Percentiles rank a stretch among this genome's conserved stretches.
phyloP scores from a whole-genome alignment of 30 jellyfish, hydroid and myxozoan species.

The Aurelia aurita region DNA sequence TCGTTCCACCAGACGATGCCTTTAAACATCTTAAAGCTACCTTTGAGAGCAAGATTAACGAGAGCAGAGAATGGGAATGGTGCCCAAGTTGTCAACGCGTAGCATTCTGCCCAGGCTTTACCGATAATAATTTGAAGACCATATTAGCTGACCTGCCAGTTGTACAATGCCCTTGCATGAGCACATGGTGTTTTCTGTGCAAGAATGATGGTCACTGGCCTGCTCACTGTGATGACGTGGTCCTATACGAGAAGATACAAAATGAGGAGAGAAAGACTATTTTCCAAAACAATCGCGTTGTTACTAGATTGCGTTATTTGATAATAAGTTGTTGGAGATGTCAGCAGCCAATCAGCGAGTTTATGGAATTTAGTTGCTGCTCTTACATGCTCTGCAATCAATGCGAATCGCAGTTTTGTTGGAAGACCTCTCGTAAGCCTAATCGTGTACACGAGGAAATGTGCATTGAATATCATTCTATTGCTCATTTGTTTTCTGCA shows the following conservation, averaged over 20 bases:
- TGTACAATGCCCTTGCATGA: background rate
- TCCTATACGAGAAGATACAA: background rate
- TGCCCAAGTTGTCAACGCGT: background rate
- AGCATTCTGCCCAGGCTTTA: background rate
- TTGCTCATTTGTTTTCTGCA: no score
- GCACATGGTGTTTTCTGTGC: slow-evolving; percentile 1
- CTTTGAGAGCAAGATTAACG: background rate
- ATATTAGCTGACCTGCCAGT: background rate
- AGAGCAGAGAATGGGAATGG: background rate
- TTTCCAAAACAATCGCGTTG: no score
- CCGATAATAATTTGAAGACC: background rate
- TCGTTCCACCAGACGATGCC: background rate
- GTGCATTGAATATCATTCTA: no score
- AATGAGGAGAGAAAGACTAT: no score
- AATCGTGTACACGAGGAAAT: no score
- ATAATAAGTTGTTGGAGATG: no score
- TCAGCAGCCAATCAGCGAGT: no score
- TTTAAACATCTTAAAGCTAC: background rate
- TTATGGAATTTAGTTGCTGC: no score
- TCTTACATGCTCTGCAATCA: no score
- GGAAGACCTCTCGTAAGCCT: background rate
- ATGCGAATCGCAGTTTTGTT: background rate
- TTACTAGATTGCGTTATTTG: no score
- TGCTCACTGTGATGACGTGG: background rate
- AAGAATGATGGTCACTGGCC: background rate